A percentile compares a stretch with the other conserved stretches of the same genome.
Conservation (phyloP, 1,140 invertebrate genomes). For the Pygmarrhopalites habei region DNA sequence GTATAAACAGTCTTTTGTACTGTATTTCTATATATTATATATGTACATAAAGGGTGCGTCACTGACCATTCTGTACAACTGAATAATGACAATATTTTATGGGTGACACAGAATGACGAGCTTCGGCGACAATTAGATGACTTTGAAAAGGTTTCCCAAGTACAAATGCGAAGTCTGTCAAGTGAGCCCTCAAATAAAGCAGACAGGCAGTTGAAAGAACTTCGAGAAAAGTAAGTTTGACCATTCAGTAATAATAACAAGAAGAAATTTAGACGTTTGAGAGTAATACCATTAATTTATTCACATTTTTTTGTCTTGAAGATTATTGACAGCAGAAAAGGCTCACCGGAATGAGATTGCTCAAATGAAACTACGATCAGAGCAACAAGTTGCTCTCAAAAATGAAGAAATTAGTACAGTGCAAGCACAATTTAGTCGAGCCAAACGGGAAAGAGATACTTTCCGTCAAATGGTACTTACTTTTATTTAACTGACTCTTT, state of each 20-base stretch:
- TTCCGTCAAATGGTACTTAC: slow-evolving; percentile 87
- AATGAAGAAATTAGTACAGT: slow-evolving; percentile 76
- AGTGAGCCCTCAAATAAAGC: slow-evolving; percentile 41
- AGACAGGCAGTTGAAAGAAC: slow-evolving; percentile 64
- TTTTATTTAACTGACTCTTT: too few species aligned
- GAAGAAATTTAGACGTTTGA: too few species aligned
- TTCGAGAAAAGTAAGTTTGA: slow-evolving; percentile 56
- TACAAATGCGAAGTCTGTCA: slow-evolving; percentile 53
- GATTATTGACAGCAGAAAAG: slow-evolving; percentile 55
- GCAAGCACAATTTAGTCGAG: slow-evolving; percentile 67
- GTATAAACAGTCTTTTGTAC: slow-evolving; percentile 45
- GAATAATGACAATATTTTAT: too few species aligned
- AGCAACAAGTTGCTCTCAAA: slow-evolving; percentile 74
- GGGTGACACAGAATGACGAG: slow-evolving; percentile 63
- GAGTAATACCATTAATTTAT: too few species aligned
- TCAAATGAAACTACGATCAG: slow-evolving; percentile 79
- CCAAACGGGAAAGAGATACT: slow-evolving; percentile 80
- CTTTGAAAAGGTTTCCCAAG: slow-evolving; percentile 72
- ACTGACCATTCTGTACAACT: too few species aligned
- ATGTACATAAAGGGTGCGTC: too few species aligned
- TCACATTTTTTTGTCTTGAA: neutral
- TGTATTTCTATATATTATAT: too few species aligned
- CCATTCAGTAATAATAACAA: too few species aligned
- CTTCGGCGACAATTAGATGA: slow-evolving; percentile 71
- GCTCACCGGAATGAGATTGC: slow-evolving; percentile 72